Base-by-base conservation (phyloP, 2,113 vertebrate species). In the Hiodon alosoides region DNA sequence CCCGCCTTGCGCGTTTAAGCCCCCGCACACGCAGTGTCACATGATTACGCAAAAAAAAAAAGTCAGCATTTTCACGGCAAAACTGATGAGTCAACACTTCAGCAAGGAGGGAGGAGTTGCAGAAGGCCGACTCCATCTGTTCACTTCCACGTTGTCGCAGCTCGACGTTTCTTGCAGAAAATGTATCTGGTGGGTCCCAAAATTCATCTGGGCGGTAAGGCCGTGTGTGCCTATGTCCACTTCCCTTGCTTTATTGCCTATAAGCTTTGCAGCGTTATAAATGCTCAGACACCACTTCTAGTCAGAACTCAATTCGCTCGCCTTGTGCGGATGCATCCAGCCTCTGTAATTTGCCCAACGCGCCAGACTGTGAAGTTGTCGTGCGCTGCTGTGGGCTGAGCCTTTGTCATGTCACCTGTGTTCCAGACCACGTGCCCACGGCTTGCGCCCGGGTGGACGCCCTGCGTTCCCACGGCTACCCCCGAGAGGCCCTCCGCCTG, bases 391-490 rank as follows among this genome's bases (percentile, higher is more conserved):
- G 48, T 17, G 14, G 73, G 64, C 75, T 82, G 75, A 85, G 66
- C 7, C 60, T n/a, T 10, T 60, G 46, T 51, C 46, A 70, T 72
- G 3, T 81, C 73, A 68, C 61, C 69, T 60, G 47, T 75, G 5
- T 79, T 85, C 79, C 88, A 99, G 97, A 99, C 74, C 96, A 98
- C 0, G 96, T 99, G 61, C 97, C 97, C 0, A 99, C 97, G 5
- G 97, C 97, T 9, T 99, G 97, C 1, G 97, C 97, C 57, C 93
- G 97, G 1, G 97, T 99, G 11, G 97, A 99, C 46, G 97, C 97
- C 31, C 88, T 98, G 77, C 94, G 96, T 71, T 99, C 97, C 78
- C 97, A 99, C 0, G 97, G 97, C 76, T 99, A 99, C 80, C 96
- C 96, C 76, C 93, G 95, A 81, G 97, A 99, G 85, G 97, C 97